phyloP scores from a whole-genome alignment of 2,797 vertebrate genomes.

The Pygocentrus nattereri region DNA sequence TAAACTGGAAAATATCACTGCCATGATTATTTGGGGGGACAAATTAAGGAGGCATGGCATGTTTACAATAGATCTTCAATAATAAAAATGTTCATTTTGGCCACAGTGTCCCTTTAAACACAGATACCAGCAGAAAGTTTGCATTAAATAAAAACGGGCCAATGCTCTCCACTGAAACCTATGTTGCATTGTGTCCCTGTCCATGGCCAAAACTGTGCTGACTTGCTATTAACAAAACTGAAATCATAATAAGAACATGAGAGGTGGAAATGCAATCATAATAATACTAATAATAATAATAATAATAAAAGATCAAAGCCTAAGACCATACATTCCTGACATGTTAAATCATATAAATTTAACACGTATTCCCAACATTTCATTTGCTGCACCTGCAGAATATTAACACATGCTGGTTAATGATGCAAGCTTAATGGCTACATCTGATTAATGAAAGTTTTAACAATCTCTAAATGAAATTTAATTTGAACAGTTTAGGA shows the following conservation, averaged over 20 bases:
- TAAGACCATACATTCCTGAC: neutral
- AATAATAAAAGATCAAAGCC: no score
- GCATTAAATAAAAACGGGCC: no score
- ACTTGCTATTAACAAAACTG: neutral
- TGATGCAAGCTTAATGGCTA: neutral
- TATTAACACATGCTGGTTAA: neutral
- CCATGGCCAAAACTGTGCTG: neutral
- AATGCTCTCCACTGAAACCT: neutral
- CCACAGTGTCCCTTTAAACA: no score
- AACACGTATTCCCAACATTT: neutral
- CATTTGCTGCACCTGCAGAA: neutral
- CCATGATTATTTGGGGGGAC: no score
- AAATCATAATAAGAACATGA: no score
- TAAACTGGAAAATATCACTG: no score
- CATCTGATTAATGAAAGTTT: constrained; percentile 9
- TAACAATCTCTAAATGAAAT: neutral
- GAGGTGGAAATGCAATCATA: no score
- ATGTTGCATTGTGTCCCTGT: neutral
- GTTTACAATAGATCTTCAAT: no score
- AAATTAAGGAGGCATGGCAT: no score
- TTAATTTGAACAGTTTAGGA: neutral
- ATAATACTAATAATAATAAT: neutral
- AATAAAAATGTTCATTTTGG: no score
- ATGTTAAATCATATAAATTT: neutral
- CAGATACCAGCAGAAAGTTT: neutral